Evolutionary conservation across 2,888 invertebrate species (phyloP).

Genomic region (Caenorhabditis sinica): DNA sequence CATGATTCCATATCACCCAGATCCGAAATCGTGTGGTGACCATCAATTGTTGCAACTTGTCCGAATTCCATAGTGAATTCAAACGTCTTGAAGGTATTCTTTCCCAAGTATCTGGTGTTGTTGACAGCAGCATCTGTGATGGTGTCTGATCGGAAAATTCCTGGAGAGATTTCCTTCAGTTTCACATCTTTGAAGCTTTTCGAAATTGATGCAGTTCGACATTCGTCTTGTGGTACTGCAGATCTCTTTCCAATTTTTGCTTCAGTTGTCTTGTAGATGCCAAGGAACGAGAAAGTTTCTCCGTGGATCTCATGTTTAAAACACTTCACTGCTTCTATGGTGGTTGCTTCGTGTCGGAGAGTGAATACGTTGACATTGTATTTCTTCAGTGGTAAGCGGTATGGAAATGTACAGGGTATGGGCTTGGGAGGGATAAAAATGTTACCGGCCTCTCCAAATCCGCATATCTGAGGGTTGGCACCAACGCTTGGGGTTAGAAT

Average conservation of each 20-base stretch:
- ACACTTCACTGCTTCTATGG: neutral
- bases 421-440: neutral
- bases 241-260: neutral
- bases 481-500: neutral
- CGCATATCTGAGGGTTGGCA: neutral
- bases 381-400: neutral
- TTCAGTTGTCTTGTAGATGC: neutral
- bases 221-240: too few relatives aligned
- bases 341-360: neutral
- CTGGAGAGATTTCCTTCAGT: slow-evolving; percentile 15
- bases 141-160: neutral
- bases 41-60: slow-evolving; percentile 3
- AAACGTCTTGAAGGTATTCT: neutral
- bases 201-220: too few relatives aligned
- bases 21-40: neutral
- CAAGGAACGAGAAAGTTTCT: neutral
- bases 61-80: slow-evolving; percentile 7
- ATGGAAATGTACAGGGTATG: neutral
- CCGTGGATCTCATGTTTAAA: neutral
- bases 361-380: neutral
- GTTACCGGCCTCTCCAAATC: slow-evolving; percentile 1
- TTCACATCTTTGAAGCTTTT: too few relatives aligned
- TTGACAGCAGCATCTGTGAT: neutral
- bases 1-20: neutral
- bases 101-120: neutral